A percentile compares a stretch with the other conserved stretches of the same genome.
Conservation (phyloP, 2,797 vertebrate species). For the Neopelma chrysocephalum region DNA sequence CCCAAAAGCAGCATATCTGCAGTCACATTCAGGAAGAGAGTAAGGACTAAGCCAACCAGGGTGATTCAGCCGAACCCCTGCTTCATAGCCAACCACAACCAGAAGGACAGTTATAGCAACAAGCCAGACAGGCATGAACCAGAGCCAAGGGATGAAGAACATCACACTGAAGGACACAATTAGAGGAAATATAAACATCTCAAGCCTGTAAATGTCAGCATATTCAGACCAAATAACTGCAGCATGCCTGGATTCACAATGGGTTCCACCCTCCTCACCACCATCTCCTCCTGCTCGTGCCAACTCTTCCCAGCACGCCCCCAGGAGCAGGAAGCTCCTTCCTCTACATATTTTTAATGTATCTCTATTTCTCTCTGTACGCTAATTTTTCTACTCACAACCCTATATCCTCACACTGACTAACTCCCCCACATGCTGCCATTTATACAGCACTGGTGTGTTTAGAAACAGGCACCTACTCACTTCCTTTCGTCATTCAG, state of each 20-base stretch:
- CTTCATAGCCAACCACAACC: neutral
- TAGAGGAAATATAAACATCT: neutral
- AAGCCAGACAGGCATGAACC: neutral
- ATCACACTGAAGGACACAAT: neutral
- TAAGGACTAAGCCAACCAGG: neutral
- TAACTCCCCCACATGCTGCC: neutral
- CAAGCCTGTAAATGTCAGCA: neutral
- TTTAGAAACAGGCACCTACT: constrained; percentile 45
- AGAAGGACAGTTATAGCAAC: neutral
- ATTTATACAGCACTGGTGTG: neutral
- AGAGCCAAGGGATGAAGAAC: neutral
- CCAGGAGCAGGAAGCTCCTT: neutral
- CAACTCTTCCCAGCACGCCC: neutral
- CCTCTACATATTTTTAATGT: neutral
- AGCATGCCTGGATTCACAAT: rapidly evolving
- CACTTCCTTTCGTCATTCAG: neutral
- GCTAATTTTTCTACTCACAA: neutral
- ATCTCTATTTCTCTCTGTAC: neutral
- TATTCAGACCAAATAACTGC: neutral
- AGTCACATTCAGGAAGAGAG: too few species aligned
- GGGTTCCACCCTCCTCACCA: neutral
- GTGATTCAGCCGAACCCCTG: neutral
- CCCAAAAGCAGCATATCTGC: neutral
- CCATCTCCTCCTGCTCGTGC: neutral
- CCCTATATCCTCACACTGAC: neutral